phyloP scores from a whole-genome alignment of 92 coral and sea anemone genomes.

The Porites rus region DNA sequence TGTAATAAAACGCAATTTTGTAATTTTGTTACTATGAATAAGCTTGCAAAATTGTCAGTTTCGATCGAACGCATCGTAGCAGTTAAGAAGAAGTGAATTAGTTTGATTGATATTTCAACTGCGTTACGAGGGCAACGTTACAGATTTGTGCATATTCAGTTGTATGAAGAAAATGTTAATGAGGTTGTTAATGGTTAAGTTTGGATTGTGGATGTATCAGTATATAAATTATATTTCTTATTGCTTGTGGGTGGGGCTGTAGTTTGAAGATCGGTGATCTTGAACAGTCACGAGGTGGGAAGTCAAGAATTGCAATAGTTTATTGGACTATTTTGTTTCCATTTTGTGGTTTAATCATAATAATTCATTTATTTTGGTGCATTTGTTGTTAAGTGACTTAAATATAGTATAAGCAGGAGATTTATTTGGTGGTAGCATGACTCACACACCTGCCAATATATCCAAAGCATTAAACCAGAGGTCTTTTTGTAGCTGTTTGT shows the following conservation, averaged over 20 bases:
- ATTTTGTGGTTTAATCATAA: background rate
- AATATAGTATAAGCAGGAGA: too few relatives aligned
- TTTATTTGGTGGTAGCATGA: too few relatives aligned
- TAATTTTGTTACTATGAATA: conserved; percentile 8
- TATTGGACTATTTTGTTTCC: background rate
- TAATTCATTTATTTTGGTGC: too few relatives aligned
- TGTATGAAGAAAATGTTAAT: background rate
- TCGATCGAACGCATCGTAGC: background rate
- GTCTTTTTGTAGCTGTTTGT: too few relatives aligned
- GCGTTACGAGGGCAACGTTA: background rate
- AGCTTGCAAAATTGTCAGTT: background rate
- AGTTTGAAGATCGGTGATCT: background rate
- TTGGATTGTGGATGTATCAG: too few relatives aligned
- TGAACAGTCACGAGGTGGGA: background rate
- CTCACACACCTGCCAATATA: too few relatives aligned
- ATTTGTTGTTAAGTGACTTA: too few relatives aligned
- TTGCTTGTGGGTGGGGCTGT: conserved; percentile 17
- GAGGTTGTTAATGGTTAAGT: background rate
- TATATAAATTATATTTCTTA: background rate
- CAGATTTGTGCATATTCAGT: background rate
- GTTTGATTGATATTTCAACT: background rate
- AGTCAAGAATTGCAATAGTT: background rate
- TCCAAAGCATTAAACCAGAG: too few relatives aligned
- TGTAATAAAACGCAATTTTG: background rate
- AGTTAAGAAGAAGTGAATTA: background rate